phyloP scores from a whole-genome alignment of 1,140 invertebrate genomes.

The Penaeus vannamei region DNA sequence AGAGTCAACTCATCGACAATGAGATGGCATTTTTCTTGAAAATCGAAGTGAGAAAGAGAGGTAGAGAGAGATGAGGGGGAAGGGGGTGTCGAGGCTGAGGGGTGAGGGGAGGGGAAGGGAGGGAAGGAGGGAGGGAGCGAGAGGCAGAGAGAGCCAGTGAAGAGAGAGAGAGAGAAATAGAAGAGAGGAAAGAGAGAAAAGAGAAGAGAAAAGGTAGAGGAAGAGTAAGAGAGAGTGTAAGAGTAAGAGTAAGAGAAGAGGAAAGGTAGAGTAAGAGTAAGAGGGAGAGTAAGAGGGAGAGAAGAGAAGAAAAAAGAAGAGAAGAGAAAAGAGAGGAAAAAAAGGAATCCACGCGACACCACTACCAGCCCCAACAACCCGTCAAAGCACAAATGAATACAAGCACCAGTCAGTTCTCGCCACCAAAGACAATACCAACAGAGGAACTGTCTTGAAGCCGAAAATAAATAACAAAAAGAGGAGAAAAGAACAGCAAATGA shows the following conservation, averaged over 20 bases:
- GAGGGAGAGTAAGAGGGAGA: neutral
- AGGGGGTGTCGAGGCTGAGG: neutral
- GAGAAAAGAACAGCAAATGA: neutral
- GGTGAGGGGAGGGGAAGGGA: constrained; percentile 1
- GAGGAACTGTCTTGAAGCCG: too few species aligned
- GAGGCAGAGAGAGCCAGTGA: neutral
- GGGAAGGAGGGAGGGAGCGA: neutral
- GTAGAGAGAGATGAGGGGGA: neutral
- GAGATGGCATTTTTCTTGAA: neutral
- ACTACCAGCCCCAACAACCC: too few species aligned
- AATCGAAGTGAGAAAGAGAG: neutral
- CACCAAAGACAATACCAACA: too few species aligned
- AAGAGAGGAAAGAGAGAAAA: constrained; percentile 7
- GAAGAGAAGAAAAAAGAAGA: neutral
- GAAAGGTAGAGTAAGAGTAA: neutral
- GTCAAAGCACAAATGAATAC: too few species aligned
- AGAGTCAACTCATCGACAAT: too few species aligned
- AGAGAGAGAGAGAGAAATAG: constrained; percentile 20
- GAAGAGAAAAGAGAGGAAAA: neutral
- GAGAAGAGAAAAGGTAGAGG: neutral
- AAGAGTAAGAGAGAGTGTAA: neutral
- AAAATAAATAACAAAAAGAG: too few species aligned
- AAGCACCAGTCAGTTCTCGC: too few species aligned
- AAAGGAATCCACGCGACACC: neutral
- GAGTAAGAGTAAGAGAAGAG: neutral